A percentile compares a stretch with the other conserved stretches of the same genome.
These are phyloP conservation scores for Pygmarrhopalites habei DNA, from an alignment of 1,140 invertebrate genomes.

Conservation along the genomic window DNA sequence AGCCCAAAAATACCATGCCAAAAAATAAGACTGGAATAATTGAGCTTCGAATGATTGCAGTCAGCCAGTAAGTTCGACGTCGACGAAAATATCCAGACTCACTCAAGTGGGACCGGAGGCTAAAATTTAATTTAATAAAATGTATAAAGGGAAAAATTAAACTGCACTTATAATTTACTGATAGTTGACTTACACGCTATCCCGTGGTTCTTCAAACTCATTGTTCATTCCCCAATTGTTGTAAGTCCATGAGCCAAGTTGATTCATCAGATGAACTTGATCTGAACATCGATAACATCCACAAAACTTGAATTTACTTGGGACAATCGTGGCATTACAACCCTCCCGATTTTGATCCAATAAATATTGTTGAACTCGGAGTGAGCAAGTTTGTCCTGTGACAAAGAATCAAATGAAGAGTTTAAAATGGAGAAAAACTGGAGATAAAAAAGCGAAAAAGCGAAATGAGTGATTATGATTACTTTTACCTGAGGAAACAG, in stretches of 20 bases:
- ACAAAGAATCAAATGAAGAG: background rate
- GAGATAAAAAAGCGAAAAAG: too few species aligned
- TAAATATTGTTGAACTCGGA: slow-evolving; percentile 4
- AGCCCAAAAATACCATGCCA: slow-evolving; percentile 7
- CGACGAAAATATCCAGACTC: background rate
- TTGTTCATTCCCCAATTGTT: slow-evolving; percentile 8
- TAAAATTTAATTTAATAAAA: too few species aligned
- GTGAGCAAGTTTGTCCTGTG: slow-evolving; percentile 3
- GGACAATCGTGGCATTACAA: background rate
- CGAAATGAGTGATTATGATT: too few species aligned
- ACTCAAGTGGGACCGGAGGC: background rate
- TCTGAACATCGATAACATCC: slow-evolving; percentile 7
- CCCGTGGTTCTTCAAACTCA: slow-evolving; percentile 1
- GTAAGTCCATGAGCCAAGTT: slow-evolving; percentile 7
- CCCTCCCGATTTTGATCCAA: background rate
- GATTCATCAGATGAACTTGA: slow-evolving; percentile 1
- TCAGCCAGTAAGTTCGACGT: slow-evolving; percentile 5
- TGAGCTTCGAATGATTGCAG: background rate
- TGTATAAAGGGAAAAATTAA: too few species aligned
- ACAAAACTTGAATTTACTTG: background rate
- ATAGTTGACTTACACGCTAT: too few species aligned
- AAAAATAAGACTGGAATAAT: slow-evolving; percentile 9
- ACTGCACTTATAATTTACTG: too few species aligned
- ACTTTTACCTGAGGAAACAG: slow-evolving; percentile 4
- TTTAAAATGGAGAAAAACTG: slow-evolving; percentile 2